Evolutionary conservation across 2,797 vertebrate species (phyloP), one percentile per base, ranked within the genome.

Genomic region (Capromys pilorides): DNA sequence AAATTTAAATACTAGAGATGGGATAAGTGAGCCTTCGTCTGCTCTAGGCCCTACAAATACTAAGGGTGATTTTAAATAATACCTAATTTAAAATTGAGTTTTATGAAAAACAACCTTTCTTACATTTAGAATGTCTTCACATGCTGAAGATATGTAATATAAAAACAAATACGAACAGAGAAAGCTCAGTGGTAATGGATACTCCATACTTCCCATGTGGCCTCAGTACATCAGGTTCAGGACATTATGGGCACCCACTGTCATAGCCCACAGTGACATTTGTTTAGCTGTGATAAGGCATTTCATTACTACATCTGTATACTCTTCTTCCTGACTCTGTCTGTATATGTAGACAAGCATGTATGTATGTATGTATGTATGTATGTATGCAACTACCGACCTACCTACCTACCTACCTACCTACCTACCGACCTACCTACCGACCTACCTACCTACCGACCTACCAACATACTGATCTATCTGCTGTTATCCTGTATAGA

Each of bases 151-250:
- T 54, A 33, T 11, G 80, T 71, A 79, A 71, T 73, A n/a, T 85
- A 66, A 85, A 85, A 88, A 84, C 85, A 86, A 80, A 83, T 81
- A 22, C 16, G 86, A 91, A 57, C 6, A 87, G n/a, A 41, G 66
- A 36, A 69, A n/a, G 2, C 7, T 33, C 26, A 26, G 1, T 45
- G 39, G 1, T 54, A 66, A 78, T 78, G 71, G 36, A 10, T 69
- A 67, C 6, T 79, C 67, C 45, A 45, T 78, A 36, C 21, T 94
- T 54, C 18, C n/a, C 51, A 31, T 24, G 41, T 0, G 78, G 57
- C 22, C 22, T 61, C 26, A 31, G 28, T 57, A 31, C 6, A 28
- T 4, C 18, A 14, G 39, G 11, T 69, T 75, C 16, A 62, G 57
- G 36, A 79, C 21, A 78, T 78, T 83, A 6, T 24, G 54, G 66